Base-by-base conservation (phyloP, 2,797 vertebrate species). In the Sebastes steindachneri region DNA sequence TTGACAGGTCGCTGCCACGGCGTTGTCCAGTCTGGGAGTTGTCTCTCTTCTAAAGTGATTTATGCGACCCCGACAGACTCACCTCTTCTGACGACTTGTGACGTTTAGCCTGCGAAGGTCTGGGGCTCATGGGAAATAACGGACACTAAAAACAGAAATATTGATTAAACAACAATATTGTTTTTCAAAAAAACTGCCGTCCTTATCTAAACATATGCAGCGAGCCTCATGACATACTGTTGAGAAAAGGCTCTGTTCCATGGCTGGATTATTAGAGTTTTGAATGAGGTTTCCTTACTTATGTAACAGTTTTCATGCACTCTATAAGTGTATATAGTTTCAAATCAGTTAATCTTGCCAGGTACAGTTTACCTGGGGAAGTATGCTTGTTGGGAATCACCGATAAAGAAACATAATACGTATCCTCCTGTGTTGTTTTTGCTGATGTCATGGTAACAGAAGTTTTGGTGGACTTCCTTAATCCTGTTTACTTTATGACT, bases 401-500 rank as follows among this genome's bases (percentile, higher is more conserved):
- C 59, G 41, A 69, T 65, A 26, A 9, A 25, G 54, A 68, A 59
- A 45, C 72, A 64, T 31, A 53, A 69, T 19, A 37, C 28, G 55
- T 72, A n/a, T 72, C 67, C 55, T 72, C 19, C 73, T 37, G 69
- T 28, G 53, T 41, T 90, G 83, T 88, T 91, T 80, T 63, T 19
- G 31, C 66, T 48, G 59, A 68, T 75, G 88, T 85, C 81, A 90
- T 81, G 83, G 88, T 70, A 86, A 92, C 89, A 58, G 35, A 9
- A 57, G 71, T 58, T 53, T 31, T 57, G 35, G 68, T 72, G 58
- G 75, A 73, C 77, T 72, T 82, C 88, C 74, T 80, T 71, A 58
- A 85, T 83, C 76, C 33, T 88, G 87, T 91, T 93, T 80, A 88
- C 72, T 90, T 87, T 84, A 73, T 69, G 86, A 88, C 63, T 41